Percentiles rank a stretch among this genome's conserved stretches.
These are phyloP conservation scores for Psix sp. DNA, from an alignment of 1,140 invertebrate species.

Conservation along the genomic window DNA sequence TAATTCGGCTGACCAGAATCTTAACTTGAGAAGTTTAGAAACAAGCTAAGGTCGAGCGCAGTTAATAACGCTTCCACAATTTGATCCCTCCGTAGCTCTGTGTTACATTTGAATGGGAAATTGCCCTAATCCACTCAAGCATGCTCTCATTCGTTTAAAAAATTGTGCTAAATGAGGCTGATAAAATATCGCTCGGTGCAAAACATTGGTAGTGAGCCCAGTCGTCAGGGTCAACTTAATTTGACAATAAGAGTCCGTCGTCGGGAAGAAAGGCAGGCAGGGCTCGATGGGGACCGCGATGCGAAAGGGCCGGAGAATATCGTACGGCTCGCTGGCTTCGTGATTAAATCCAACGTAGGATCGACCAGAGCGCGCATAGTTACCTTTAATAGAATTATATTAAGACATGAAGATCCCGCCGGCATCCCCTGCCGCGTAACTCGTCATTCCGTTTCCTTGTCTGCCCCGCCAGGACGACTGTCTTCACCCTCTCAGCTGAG, in stretches of 20 bases:
- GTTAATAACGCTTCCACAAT: slow-evolving; percentile 17
- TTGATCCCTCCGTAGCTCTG: slow-evolving; percentile 7
- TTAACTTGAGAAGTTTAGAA: not conserved
- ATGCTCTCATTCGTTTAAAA: slow-evolving; percentile 18
- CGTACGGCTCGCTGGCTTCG: slow-evolving; percentile 70
- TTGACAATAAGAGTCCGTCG: slow-evolving; percentile 65
- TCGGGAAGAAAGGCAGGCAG: slow-evolving; percentile 24
- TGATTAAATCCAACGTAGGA: slow-evolving; percentile 75
- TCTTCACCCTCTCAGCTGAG: slow-evolving; percentile 60
- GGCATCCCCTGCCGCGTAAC: slow-evolving; percentile 53
- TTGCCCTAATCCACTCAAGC: slow-evolving; percentile 14
- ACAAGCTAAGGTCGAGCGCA: slow-evolving; percentile 2
- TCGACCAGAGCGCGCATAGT: slow-evolving; percentile 73
- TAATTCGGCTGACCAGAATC: slow-evolving; percentile 1
- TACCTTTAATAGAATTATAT: slow-evolving; percentile 77
- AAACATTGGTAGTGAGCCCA: slow-evolving; percentile 35
- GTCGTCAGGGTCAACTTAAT: slow-evolving; percentile 66
- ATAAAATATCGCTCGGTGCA: slow-evolving; percentile 35
- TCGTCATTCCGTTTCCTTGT: slow-evolving; percentile 53
- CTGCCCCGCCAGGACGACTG: slow-evolving; percentile 50
- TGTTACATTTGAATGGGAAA: slow-evolving; percentile 14
- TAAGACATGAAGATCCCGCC: slow-evolving; percentile 68
- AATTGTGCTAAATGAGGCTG: slow-evolving; percentile 43
- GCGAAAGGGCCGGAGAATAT: slow-evolving; percentile 64
- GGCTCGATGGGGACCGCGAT: slow-evolving; percentile 13